These are phyloP conservation scores for Apis dorsata DNA, from an alignment of 1,140 invertebrate species.

Conservation along the genomic window DNA sequence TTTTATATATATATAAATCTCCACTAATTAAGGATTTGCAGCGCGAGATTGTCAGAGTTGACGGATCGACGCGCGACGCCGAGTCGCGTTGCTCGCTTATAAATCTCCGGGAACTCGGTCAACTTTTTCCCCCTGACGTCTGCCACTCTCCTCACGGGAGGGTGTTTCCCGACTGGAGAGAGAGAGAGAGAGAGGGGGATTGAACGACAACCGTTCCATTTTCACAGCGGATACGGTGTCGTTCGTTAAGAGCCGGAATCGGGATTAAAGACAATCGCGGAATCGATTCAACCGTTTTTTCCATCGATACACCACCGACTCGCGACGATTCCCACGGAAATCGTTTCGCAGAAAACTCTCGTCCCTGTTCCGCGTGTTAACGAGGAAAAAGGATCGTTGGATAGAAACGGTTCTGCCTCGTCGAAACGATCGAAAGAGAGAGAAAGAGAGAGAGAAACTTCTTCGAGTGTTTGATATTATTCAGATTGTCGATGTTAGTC, in stretches of 20 bases:
- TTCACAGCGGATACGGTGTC: conserved; percentile 5
- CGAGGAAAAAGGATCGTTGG: conserved; percentile 10
- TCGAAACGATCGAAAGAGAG: too few relatives aligned
- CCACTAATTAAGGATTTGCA: background rate
- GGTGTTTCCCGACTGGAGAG: too few relatives aligned
- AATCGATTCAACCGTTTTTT: background rate
- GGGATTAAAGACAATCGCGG: conserved; percentile 30
- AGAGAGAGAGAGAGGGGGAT: background rate
- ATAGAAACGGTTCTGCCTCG: too few relatives aligned
- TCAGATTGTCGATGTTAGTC: too few relatives aligned
- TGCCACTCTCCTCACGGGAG: background rate
- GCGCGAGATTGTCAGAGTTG: background rate
- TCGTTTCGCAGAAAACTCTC: background rate
- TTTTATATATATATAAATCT: too few relatives aligned
- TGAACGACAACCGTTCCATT: conserved; percentile 19
- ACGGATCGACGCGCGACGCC: conserved; percentile 5
- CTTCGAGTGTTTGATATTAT: too few relatives aligned
- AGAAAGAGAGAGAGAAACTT: too few relatives aligned
- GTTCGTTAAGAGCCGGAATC: conserved; percentile 21
- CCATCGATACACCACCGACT: background rate
- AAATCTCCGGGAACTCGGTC: conserved; percentile 12
- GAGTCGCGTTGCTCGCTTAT: conserved; percentile 10
- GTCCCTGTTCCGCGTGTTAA: conserved; percentile 8
- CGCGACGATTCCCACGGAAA: background rate
- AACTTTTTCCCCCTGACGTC: conserved; percentile 1